Conservation (phyloP, 2,888 invertebrate genomes). For the Lithophane semibrunnea region DNA sequence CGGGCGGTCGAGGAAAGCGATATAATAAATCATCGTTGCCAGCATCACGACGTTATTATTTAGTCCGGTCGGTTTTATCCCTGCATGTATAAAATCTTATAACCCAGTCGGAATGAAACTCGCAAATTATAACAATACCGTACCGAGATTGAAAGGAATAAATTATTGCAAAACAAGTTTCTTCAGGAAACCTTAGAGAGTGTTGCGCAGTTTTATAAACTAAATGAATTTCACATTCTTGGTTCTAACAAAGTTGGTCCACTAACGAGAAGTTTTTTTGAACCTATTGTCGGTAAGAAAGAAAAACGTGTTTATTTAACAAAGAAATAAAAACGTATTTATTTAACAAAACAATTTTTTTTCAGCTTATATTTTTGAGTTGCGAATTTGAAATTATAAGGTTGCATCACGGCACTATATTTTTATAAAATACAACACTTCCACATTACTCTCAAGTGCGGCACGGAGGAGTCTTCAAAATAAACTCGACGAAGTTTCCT, state of each 20-base stretch:
- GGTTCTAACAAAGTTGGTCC: conserved; percentile 16
- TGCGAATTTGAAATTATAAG: conserved; percentile 24
- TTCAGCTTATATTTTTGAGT: conserved; percentile 18
- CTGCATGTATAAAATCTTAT: conserved; percentile 83
- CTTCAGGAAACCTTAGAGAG: conserved; percentile 45
- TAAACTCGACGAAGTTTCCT: conserved; percentile 60
- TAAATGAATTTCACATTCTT: conserved; percentile 27
- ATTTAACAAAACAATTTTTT: conserved; percentile 11
- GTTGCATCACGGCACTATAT: conserved; percentile 36
- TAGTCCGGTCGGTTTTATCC: conserved; percentile 86
- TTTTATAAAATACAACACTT: conserved; percentile 61
- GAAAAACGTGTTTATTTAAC: conserved; percentile 4
- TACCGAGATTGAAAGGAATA: conserved; percentile 57
- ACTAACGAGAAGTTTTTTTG: conserved; percentile 7
- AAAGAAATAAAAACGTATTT: background rate
- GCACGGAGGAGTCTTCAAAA: conserved; percentile 63
- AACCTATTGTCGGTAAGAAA: conserved; percentile 11
- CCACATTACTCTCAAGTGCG: conserved; percentile 56
- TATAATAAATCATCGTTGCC: conserved; percentile 90
- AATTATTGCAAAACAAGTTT: conserved; percentile 50
- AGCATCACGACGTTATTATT: conserved; percentile 89
- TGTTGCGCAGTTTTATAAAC: conserved; percentile 40
- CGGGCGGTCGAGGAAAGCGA: conserved; percentile 89
- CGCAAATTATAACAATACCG: conserved; percentile 46
- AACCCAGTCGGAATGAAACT: conserved; percentile 59